These are phyloP conservation scores for Nomada ferruginata DNA, from an alignment of 2,888 invertebrate genomes.

Conservation along the genomic window DNA sequence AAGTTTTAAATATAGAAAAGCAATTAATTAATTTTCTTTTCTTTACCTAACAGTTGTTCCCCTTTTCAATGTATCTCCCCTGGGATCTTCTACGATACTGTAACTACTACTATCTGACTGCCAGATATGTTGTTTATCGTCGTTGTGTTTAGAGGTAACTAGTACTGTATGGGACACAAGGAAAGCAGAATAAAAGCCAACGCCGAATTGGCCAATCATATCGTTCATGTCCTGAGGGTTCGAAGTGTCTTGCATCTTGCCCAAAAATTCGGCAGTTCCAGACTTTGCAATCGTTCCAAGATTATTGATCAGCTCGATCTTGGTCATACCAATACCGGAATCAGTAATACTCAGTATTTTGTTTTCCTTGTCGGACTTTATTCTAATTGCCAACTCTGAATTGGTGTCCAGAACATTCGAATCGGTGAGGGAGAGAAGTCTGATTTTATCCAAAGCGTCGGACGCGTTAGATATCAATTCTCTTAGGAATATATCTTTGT, in stretches of 20 bases:
- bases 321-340: slow-evolving; percentile 99
- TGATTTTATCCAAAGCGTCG: slow-evolving; percentile 99
- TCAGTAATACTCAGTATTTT: slow-evolving; percentile 97
- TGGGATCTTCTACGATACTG: slow-evolving; percentile 96
- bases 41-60: slow-evolving; percentile 93
- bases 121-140: slow-evolving; percentile 98
- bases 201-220: slow-evolving; percentile 99
- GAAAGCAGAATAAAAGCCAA: slow-evolving; percentile 99
- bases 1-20: slow-evolving; percentile 21
- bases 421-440: slow-evolving; percentile 96
- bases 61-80: slow-evolving; percentile 95
- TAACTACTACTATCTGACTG: slow-evolving; percentile 97
- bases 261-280: slow-evolving; percentile 97
- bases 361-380: slow-evolving; percentile 94
- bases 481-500: slow-evolving; percentile 99
- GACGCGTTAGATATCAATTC: slow-evolving; percentile 99
- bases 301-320: slow-evolving; percentile 96
- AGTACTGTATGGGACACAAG: slow-evolving; percentile 97
- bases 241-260: slow-evolving; percentile 91
- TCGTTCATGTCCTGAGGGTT: slow-evolving; percentile 93
- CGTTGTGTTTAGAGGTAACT: slow-evolving; percentile 97
- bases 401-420: slow-evolving; percentile 91
- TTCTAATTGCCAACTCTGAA: slow-evolving; percentile 93
- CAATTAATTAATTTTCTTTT: slow-evolving; percentile 21
- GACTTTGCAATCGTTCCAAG: slow-evolving; percentile 99